phyloP scores from a whole-genome alignment of 2,797 vertebrate species.

The Artibeus lituratus region DNA sequence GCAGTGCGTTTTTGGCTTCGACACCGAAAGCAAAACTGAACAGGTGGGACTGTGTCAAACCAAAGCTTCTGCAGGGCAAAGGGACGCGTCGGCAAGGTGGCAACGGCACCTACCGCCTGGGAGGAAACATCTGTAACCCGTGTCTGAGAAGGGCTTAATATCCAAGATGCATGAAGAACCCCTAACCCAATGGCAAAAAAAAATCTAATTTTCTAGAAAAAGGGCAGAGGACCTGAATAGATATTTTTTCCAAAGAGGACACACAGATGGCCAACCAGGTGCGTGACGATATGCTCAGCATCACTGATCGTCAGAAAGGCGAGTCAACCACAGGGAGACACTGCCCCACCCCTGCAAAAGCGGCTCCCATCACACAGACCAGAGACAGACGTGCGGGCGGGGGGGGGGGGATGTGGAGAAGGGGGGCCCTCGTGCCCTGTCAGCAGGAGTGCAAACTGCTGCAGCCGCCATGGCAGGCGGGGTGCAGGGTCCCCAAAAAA shows the following conservation, averaged over 20 bases:
- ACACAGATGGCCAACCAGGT: background rate
- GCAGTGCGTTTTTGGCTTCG: background rate
- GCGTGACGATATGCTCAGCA: too few relatives aligned
- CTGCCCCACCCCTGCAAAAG: too few relatives aligned
- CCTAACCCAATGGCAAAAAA: background rate
- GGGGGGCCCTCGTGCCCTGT: background rate
- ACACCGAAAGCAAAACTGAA: background rate
- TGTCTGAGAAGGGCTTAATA: background rate
- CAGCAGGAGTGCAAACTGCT: background rate
- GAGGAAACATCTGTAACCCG: fast-evolving
- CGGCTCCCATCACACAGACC: too few relatives aligned
- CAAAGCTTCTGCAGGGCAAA: background rate
- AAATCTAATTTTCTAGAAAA: too few relatives aligned
- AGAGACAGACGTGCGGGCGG: too few relatives aligned
- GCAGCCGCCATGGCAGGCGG: background rate
- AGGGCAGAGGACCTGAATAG: background rate
- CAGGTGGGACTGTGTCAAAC: too few relatives aligned
- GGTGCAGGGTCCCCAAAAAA: background rate
- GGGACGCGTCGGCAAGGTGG: fast-evolving
- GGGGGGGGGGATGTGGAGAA: too few relatives aligned
- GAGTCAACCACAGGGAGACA: too few relatives aligned
- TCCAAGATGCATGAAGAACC: background rate
- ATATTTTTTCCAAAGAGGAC: background rate
- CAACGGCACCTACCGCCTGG: fast-evolving
- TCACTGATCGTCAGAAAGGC: too few relatives aligned